Conservation (phyloP, 2,113 vertebrate genomes). For the Phaethornis superciliosus region DNA sequence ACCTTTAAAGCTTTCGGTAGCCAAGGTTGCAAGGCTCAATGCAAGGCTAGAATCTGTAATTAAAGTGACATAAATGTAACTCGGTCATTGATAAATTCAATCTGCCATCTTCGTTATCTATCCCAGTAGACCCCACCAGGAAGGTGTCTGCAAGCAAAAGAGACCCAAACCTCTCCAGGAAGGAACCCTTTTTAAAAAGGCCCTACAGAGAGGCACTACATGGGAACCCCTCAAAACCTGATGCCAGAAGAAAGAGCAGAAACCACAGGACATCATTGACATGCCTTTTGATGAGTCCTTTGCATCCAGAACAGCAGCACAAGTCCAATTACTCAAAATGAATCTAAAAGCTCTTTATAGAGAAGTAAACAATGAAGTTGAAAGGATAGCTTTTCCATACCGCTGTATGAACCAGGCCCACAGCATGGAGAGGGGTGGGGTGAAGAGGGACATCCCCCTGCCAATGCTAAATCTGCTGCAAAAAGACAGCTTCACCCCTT, state of each 20-base stretch:
- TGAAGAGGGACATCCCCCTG: not conserved
- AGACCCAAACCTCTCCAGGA: not conserved
- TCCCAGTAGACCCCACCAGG: not conserved
- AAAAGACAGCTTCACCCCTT: not conserved
- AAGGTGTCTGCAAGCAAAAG: not conserved
- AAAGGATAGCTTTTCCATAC: not conserved
- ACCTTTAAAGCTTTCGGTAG: not conserved
- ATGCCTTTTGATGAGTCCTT: not conserved
- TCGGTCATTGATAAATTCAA: not conserved
- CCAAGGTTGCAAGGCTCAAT: fast-evolving
- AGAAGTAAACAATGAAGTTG: not conserved
- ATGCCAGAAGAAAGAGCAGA: not conserved
- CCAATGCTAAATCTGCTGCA: not conserved
- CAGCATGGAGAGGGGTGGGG: not conserved
- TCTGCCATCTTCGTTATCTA: not conserved
- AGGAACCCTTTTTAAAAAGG: not conserved
- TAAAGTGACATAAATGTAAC: not conserved
- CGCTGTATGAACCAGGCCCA: not conserved
- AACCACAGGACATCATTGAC: not conserved
- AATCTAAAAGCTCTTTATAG: not conserved
- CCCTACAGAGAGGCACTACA: fast-evolving
- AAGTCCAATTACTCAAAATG: not conserved
- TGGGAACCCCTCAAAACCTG: not conserved
- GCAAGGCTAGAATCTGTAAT: not conserved
- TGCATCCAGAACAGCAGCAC: not conserved